A percentile compares a stretch with the other conserved stretches of the same genome.
These are phyloP conservation scores for Microplitis demolitor DNA, from an alignment of 1,140 invertebrate species.

Conservation along the genomic window DNA sequence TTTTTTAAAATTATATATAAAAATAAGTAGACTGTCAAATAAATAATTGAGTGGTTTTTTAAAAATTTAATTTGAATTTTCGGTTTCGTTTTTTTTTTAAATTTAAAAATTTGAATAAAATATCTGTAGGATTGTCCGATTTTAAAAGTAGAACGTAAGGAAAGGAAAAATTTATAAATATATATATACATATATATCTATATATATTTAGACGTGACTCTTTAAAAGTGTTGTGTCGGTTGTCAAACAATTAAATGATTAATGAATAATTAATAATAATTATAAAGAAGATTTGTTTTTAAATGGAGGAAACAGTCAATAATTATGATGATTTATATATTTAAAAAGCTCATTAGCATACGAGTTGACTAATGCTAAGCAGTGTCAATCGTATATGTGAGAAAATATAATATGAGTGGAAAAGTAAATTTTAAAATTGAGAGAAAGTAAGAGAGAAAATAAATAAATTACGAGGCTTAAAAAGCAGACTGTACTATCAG, in stretches of 20 bases:
- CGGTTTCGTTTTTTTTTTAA: no score
- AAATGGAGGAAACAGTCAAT: constrained; percentile 45
- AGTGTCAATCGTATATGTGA: background rate
- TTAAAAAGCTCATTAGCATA: constrained; percentile 34
- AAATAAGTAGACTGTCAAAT: no score
- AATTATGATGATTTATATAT: constrained; percentile 44
- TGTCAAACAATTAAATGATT: constrained; percentile 33
- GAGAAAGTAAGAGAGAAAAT: constrained; percentile 13
- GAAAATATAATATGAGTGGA: constrained; percentile 15
- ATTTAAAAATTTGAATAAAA: background rate
- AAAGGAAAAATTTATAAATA: background rate
- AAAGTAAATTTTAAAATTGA: constrained; percentile 10
- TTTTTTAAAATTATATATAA: background rate
- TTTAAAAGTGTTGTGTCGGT: constrained; percentile 40
- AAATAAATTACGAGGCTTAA: constrained; percentile 57
- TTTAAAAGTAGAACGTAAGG: background rate
- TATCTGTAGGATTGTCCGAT: background rate
- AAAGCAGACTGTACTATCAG: constrained; percentile 60
- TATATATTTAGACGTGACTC: constrained; percentile 47
- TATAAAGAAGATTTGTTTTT: constrained; percentile 23
- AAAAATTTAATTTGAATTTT: no score
- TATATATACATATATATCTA: constrained; percentile 26
- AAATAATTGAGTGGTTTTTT: no score
- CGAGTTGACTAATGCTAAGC: background rate
- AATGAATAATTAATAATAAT: background rate